phyloP scores from a whole-genome alignment of 64 coral and sea anemone species.

The Exaiptasia diaphana region DNA sequence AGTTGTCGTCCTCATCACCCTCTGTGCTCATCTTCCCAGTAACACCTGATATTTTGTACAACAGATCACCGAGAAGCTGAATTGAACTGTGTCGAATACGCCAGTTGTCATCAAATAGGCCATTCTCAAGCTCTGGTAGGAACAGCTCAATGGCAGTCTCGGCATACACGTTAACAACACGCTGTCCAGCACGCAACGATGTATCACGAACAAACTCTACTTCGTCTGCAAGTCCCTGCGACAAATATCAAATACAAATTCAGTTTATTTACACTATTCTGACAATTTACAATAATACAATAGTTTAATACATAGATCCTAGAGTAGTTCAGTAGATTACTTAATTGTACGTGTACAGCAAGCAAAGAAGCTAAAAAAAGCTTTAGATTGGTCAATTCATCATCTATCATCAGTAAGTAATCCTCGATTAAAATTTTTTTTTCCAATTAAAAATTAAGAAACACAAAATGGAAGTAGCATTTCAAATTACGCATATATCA shows the following conservation, averaged over 20 bases:
- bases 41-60: slow-evolving; percentile 93
- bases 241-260: not conserved
- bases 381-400: too few relatives aligned
- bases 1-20: slow-evolving; percentile 97
- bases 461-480: too few relatives aligned
- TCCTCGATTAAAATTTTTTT: too few relatives aligned
- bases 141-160: slow-evolving; percentile 87
- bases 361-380: too few relatives aligned
- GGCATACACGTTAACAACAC: slow-evolving; percentile 86
- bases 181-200: slow-evolving; percentile 84
- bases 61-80: slow-evolving; percentile 85
- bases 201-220: slow-evolving; percentile 92
- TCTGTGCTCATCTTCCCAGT: slow-evolving; percentile 98
- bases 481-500: too few relatives aligned
- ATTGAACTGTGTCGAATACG: slow-evolving; percentile 89
- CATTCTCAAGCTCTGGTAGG: slow-evolving; percentile 80
- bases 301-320: too few relatives aligned
- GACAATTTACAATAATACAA: too few relatives aligned
- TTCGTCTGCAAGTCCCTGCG: slow-evolving; percentile 89
- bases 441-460: too few relatives aligned
- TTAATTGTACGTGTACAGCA: too few relatives aligned
- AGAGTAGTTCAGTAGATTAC: too few relatives aligned
- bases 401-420: too few relatives aligned
- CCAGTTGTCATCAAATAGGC: slow-evolving; percentile 99
- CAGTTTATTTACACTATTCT: too few relatives aligned